phyloP scores from a whole-genome alignment of 2,113 vertebrate species.

The Myxocyprinus asiaticus region DNA sequence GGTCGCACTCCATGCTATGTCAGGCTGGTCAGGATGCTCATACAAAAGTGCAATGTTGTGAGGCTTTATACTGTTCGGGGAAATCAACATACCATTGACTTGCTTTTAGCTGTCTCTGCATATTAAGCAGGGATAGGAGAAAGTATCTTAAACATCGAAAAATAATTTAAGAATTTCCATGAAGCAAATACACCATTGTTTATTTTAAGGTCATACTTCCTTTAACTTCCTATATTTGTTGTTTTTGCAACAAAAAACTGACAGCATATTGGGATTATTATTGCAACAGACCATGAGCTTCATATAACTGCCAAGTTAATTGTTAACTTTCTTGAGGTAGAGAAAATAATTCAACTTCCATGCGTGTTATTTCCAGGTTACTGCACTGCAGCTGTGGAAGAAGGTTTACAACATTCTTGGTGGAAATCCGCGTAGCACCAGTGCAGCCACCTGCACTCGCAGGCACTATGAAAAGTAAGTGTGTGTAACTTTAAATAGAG shows the following conservation, averaged over 20 bases:
- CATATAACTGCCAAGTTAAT: not conserved
- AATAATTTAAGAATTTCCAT: not conserved
- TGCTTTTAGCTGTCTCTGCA: too few species aligned
- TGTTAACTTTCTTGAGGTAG: not conserved
- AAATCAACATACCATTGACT: too few species aligned
- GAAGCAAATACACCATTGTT: not conserved
- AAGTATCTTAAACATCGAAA: too few species aligned
- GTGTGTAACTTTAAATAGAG: too few species aligned
- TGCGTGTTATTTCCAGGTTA: constrained; percentile 67
- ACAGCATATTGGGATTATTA: not conserved
- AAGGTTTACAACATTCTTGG: constrained; percentile 78
- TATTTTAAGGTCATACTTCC: not conserved
- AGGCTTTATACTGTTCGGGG: too few species aligned
- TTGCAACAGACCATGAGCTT: not conserved
- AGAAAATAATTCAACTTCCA: not conserved
- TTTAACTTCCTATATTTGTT: not conserved
- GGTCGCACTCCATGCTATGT: too few species aligned
- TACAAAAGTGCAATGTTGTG: too few species aligned
- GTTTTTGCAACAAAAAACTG: not conserved
- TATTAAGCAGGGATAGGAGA: too few species aligned
- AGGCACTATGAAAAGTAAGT: constrained; percentile 80
- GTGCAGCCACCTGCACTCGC: constrained; percentile 80
- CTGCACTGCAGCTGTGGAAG: constrained; percentile 78
- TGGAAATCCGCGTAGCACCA: constrained; percentile 80
- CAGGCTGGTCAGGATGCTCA: too few species aligned